These are phyloP conservation scores for Scaptomyza flava DNA, from an alignment of 2,888 invertebrate species.

Conservation along the genomic window DNA sequence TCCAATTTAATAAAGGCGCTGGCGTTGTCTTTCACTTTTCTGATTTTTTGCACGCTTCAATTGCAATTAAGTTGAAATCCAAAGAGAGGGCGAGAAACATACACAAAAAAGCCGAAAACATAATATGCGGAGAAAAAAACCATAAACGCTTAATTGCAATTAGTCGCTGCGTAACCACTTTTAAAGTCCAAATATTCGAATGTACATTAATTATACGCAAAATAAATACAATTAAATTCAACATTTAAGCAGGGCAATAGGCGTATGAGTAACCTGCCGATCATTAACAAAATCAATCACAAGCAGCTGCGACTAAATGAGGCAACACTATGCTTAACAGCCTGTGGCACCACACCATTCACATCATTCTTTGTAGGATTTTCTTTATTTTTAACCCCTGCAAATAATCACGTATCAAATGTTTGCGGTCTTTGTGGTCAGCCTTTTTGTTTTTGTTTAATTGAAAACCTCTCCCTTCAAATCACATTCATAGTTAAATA, in stretches of 20 bases:
- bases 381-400: constrained; percentile 21
- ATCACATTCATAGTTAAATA: constrained; percentile 33
- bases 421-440: constrained; percentile 68
- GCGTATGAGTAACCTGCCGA: constrained; percentile 30
- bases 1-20: constrained; percentile 17
- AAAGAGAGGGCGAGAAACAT: constrained; percentile 20
- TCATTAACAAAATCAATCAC: constrained; percentile 65
- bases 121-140: constrained; percentile 17
- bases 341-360: constrained; percentile 6
- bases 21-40: constrained; percentile 18
- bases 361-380: neutral
- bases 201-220: constrained; percentile 44
- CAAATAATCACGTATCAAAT: constrained; percentile 72
- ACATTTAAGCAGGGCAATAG: constrained; percentile 9
- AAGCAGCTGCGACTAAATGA: constrained; percentile 57
- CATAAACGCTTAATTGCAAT: constrained; percentile 68
- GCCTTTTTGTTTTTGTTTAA: constrained; percentile 29
- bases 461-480: constrained; percentile 15
- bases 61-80: constrained; percentile 28
- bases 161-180: constrained; percentile 50
- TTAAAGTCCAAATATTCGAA: constrained; percentile 52
- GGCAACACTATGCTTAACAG: constrained; percentile 39
- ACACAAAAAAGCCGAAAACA: constrained; percentile 20
- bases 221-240: constrained; percentile 18
- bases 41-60: constrained; percentile 5